These are phyloP conservation scores for Myrmophylax atrothorax DNA, from an alignment of 2,113 vertebrate species.

Conservation along the genomic window DNA sequence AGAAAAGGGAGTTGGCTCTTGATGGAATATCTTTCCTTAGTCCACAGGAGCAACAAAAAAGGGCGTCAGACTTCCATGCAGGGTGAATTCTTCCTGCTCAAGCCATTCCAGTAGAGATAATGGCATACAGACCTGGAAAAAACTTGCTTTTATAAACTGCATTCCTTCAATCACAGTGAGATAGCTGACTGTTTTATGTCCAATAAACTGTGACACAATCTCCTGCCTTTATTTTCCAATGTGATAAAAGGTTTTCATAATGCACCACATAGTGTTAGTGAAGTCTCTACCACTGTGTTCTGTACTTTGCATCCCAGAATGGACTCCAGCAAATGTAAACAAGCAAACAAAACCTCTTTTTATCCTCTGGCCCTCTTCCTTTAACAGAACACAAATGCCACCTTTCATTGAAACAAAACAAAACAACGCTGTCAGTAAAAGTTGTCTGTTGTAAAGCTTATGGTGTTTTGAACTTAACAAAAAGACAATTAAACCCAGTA, in stretches of 20 bases:
- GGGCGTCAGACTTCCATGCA: not conserved
- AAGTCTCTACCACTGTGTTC: not conserved
- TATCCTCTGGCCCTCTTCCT: not conserved
- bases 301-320: conserved; percentile 15
- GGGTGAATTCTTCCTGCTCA: not conserved
- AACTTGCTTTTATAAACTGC: not conserved
- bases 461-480: not conserved
- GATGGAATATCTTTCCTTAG: not conserved
- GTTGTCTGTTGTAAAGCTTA: not conserved
- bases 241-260: conserved; percentile 46
- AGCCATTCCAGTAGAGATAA: not conserved
- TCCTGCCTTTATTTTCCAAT: not conserved
- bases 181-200: not conserved
- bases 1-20: not conserved
- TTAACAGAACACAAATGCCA: not conserved
- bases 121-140: not conserved
- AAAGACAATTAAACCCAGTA: not conserved
- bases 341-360: not conserved
- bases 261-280: not conserved
- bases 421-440: not conserved
- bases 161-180: not conserved
- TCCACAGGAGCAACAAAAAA: not conserved
- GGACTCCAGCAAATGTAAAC: not conserved
- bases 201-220: not conserved
- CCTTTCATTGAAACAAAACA: conserved; percentile 23